phyloP scores from a whole-genome alignment of 2,888 invertebrate genomes.

The Geophilus truncorum region DNA sequence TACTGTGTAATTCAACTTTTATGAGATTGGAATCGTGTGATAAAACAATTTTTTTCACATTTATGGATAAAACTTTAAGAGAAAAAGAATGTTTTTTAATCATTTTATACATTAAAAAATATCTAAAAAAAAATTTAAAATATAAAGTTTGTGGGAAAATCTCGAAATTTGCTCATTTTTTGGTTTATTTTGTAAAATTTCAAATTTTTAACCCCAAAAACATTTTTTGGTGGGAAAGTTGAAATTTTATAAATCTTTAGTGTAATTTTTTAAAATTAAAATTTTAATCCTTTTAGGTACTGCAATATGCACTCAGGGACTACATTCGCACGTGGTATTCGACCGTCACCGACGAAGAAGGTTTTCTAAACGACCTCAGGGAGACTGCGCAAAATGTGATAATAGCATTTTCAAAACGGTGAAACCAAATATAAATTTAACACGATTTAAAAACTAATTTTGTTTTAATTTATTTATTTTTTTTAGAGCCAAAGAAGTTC shows the following conservation, averaged over 20 bases:
- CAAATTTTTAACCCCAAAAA: no score
- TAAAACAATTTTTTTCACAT: no score
- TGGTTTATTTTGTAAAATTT: no score
- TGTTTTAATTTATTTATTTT: no score
- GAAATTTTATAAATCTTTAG: neutral
- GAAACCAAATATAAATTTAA: neutral
- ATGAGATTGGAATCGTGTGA: no score
- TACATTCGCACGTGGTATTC: conserved; percentile 66
- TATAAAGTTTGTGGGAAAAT: no score
- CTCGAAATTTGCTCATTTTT: no score
- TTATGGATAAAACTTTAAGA: no score
- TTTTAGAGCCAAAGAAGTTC: conserved; percentile 67
- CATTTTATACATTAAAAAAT: no score
- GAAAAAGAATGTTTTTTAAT: no score
- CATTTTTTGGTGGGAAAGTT: neutral
- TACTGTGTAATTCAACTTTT: no score
- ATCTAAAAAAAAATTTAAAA: no score
- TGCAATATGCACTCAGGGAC: conserved; percentile 72
- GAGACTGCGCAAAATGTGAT: conserved; percentile 65
- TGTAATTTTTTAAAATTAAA: conserved; percentile 27
- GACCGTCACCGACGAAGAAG: conserved; percentile 60
- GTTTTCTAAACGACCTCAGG: conserved; percentile 65
- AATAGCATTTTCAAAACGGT: conserved; percentile 67
- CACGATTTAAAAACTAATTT: neutral
- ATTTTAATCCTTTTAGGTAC: conserved; percentile 43